Evolutionary conservation across 2,113 vertebrate genomes (phyloP).

Genomic region (Equus quagga): DNA sequence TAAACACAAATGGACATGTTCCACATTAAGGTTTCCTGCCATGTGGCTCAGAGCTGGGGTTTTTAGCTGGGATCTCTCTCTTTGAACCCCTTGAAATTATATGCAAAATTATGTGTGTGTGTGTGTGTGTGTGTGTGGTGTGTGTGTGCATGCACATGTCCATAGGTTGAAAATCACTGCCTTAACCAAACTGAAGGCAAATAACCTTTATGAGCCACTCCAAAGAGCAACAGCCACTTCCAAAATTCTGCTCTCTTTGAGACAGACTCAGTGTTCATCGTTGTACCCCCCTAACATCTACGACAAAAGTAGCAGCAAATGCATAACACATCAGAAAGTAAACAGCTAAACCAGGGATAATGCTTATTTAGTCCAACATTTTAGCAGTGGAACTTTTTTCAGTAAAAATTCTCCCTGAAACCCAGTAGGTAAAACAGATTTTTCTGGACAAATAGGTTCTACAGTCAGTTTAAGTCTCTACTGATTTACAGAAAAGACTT

Average conservation of each 20-base stretch:
- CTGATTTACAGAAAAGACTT: background rate
- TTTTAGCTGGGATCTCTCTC: background rate
- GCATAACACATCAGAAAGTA: background rate
- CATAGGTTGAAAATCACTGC: background rate
- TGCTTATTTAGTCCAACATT: background rate
- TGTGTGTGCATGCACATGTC: background rate
- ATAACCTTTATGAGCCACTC: background rate
- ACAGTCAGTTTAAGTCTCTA: background rate
- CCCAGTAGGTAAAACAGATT: background rate
- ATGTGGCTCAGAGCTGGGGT: background rate
- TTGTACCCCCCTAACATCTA: background rate
- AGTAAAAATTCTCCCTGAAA: constrained; percentile 14
- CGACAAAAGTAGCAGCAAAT: constrained; percentile 4
- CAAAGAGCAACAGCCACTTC: background rate
- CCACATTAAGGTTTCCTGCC: background rate
- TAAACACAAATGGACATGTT: constrained; percentile 2
- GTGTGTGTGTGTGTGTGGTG: background rate
- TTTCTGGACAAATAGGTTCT: background rate
- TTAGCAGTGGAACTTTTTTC: background rate
- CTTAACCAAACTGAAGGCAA: background rate
- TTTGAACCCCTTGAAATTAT: constrained; percentile 16
- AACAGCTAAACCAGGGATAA: background rate
- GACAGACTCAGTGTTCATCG: background rate
- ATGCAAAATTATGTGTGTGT: background rate
- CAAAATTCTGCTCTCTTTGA: background rate